Conservation (phyloP, 2,888 invertebrate species). For the Drosophila setosimentum region DNA sequence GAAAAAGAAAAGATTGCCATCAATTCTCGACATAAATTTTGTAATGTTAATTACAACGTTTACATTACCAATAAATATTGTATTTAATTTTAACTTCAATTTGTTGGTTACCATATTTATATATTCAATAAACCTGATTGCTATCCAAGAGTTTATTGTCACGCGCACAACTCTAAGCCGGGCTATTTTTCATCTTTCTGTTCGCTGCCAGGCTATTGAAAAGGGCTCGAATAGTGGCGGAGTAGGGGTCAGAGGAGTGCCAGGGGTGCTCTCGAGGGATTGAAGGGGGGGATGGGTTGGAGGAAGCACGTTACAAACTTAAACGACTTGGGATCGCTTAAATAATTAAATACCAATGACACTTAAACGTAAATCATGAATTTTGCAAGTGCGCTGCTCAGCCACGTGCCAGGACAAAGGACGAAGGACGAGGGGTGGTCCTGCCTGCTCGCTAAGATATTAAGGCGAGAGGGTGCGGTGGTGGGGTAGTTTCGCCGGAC, state of each 20-base stretch:
- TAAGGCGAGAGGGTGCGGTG: not conserved
- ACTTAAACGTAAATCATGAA: conserved; percentile 81
- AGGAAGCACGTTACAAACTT: conserved; percentile 32
- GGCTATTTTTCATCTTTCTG: conserved; percentile 32
- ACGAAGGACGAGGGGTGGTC: not conserved
- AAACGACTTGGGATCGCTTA: conserved; percentile 67
- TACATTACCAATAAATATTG: not conserved
- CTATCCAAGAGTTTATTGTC: not conserved
- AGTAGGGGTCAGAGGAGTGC: not conserved
- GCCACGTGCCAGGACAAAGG: conserved; percentile 47
- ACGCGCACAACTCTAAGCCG: conserved; percentile 29
- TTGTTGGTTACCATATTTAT: not conserved
- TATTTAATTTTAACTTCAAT: not conserved
- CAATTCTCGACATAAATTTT: too few relatives aligned
- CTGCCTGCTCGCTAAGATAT: conserved; percentile 47
- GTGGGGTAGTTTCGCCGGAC: conserved; percentile 7
- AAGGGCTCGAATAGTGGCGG: not conserved
- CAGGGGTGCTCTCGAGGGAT: not conserved
- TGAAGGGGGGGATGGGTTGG: not conserved
- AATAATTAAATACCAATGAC: conserved; percentile 79
- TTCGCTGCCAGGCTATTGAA: conserved; percentile 4
- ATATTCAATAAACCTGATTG: not conserved
- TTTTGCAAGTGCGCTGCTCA: conserved; percentile 59
- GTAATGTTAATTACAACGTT: too few relatives aligned
- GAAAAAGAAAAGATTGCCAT: too few relatives aligned